Percentiles rank a stretch among this genome's conserved stretches.
Conservation (phyloP, 2,797 vertebrate species). For the Anniella stebbinsi region DNA sequence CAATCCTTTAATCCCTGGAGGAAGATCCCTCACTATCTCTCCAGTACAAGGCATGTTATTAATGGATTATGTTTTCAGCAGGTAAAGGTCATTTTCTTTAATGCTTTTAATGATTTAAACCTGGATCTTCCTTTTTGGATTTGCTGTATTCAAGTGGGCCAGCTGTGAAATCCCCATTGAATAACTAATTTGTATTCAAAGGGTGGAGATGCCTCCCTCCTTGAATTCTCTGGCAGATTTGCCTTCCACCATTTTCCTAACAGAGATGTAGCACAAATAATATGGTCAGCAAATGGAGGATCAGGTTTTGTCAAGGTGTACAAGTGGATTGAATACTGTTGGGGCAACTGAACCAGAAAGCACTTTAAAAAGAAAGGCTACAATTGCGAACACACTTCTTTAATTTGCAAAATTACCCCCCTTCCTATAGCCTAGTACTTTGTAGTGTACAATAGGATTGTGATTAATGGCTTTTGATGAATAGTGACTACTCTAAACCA, state of each 20-base stretch:
- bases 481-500: not conserved
- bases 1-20: constrained; percentile 70
- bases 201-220: constrained; percentile 2
- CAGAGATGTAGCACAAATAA: constrained; percentile 14
- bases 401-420: not conserved
- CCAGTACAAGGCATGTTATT: constrained; percentile 72
- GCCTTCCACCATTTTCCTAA: not conserved
- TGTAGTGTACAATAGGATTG: too few species aligned
- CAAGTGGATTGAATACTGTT: not conserved
- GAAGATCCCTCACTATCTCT: constrained; percentile 75
- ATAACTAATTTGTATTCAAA: constrained; percentile 41
- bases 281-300: constrained; percentile 17
- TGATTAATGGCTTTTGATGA: not conserved
- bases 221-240: constrained; percentile 21
- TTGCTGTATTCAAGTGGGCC: constrained; percentile 65
- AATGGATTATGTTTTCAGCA: constrained; percentile 76
- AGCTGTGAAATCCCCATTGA: constrained; percentile 43
- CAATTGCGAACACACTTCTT: not conserved
- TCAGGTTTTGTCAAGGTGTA: not conserved
- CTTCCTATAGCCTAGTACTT: not conserved
- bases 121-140: constrained; percentile 72
- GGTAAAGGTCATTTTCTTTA: constrained; percentile 77
- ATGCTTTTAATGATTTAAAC: constrained; percentile 78
- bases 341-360: not conserved
- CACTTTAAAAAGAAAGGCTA: not conserved